A percentile compares a stretch with the other conserved stretches of the same genome.
Conservation (phyloP, 2,113 vertebrate species). For the Pluvialis apricaria region DNA sequence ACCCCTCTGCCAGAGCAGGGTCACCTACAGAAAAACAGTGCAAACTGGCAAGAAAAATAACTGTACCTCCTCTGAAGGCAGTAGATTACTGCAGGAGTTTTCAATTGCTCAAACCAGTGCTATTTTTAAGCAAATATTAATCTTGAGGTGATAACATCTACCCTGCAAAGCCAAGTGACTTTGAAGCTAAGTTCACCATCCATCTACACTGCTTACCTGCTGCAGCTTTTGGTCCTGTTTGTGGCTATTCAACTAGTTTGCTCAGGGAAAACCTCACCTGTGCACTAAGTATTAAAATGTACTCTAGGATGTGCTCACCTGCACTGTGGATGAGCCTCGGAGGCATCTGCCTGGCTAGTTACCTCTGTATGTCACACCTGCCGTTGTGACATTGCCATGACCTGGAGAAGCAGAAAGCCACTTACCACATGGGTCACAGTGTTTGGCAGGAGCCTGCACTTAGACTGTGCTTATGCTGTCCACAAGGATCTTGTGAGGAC, state of each 20-base stretch:
- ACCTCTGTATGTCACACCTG: not conserved
- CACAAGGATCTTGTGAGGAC: not conserved
- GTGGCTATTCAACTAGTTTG: not conserved
- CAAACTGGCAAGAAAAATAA: not conserved
- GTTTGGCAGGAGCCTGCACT: not conserved
- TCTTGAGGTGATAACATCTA: not conserved
- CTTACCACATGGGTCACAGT: not conserved
- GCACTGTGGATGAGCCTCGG: not conserved
- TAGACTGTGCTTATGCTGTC: not conserved
- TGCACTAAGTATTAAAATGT: not conserved
- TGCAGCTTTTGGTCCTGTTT: not conserved
- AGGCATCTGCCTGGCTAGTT: not conserved
- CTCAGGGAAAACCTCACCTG: not conserved
- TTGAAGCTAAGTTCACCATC: not conserved
- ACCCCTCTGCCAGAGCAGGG: no score
- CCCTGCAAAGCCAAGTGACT: not conserved
- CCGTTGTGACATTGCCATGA: not conserved
- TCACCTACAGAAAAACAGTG: not conserved
- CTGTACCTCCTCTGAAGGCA: accelerated
- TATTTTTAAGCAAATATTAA: not conserved
- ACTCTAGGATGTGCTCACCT: not conserved
- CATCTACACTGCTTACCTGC: not conserved
- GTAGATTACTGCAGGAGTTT: not conserved
- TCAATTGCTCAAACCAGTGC: not conserved
- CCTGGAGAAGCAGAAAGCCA: not conserved